Percentiles rank a stretch among this genome's conserved stretches.
These are phyloP conservation scores for Engraulis encrasicolus DNA, from an alignment of 2,113 vertebrate species.

Conservation along the genomic window DNA sequence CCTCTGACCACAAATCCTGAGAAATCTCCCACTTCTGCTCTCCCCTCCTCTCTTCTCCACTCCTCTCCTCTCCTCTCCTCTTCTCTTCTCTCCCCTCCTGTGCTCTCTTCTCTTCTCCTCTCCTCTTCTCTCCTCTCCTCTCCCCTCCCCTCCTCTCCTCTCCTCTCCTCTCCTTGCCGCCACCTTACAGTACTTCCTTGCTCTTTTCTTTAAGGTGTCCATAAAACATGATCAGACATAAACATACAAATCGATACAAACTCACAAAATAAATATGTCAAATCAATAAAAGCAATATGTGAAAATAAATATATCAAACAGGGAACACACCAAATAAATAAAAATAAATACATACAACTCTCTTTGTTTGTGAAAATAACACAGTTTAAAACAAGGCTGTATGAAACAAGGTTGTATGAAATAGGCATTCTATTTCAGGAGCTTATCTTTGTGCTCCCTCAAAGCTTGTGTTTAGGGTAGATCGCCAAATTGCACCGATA, in stretches of 20 bases:
- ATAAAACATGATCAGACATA: background rate
- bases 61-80: background rate
- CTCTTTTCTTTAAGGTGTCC: background rate
- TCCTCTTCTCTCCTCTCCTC: background rate
- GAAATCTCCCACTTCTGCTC: too few relatives aligned
- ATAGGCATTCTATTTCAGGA: background rate
- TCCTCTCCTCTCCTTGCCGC: too few relatives aligned
- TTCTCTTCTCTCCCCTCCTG: too few relatives aligned
- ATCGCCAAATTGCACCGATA: background rate
- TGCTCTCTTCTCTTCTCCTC: too few relatives aligned
- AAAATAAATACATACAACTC: too few relatives aligned
- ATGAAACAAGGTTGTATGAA: background rate
- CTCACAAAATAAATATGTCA: background rate
- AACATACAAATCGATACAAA: background rate
- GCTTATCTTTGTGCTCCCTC: background rate
- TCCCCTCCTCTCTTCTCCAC: too few relatives aligned
- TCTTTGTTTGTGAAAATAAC: background rate
- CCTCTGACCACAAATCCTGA: slow-evolving; percentile 1
- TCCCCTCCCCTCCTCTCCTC: background rate
- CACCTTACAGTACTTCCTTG: background rate
- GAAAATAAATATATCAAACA: too few relatives aligned
- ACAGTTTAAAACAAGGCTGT: background rate
- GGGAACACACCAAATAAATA: too few relatives aligned
- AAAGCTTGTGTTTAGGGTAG: background rate
- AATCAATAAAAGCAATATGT: background rate